Evolutionary conservation across 2,113 vertebrate genomes (phyloP).

Genomic region (Gracilinanus agilis): DNA sequence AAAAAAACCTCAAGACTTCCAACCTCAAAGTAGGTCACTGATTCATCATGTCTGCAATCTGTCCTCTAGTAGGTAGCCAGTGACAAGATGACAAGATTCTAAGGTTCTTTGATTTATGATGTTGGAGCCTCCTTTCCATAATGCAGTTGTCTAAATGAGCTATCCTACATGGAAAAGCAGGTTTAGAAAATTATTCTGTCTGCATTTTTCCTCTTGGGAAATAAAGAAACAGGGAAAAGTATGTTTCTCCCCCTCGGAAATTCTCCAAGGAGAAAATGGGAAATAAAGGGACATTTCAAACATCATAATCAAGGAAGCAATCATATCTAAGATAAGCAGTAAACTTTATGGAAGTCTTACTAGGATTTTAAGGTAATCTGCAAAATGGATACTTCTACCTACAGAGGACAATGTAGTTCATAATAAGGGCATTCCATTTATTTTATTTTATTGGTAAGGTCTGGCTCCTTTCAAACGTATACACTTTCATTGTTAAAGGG

Average conservation of each 20-base stretch:
- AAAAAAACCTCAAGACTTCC: not conserved
- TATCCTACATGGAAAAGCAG: not conserved
- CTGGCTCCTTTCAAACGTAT: not conserved
- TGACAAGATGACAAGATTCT: slow-evolving; percentile 5
- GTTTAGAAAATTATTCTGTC: no score
- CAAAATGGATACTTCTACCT: not conserved
- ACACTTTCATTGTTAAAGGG: not conserved
- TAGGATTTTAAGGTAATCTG: not conserved
- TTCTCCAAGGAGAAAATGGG: not conserved
- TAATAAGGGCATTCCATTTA: not conserved
- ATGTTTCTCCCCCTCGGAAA: not conserved
- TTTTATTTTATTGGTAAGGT: not conserved
- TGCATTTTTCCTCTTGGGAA: not conserved
- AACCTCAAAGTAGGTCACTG: not conserved
- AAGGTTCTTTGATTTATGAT: not conserved
- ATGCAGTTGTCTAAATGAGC: not conserved
- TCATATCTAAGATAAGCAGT: not conserved
- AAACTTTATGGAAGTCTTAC: not conserved
- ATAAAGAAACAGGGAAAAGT: not conserved
- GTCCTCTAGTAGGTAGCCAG: not conserved
- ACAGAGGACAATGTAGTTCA: not conserved
- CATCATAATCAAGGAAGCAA: not conserved
- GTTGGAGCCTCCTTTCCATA: not conserved
- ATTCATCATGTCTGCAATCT: not conserved
- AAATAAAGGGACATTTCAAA: not conserved